Conservation (phyloP, 2,797 vertebrate species). For the Hypotaenidia okinawae region DNA sequence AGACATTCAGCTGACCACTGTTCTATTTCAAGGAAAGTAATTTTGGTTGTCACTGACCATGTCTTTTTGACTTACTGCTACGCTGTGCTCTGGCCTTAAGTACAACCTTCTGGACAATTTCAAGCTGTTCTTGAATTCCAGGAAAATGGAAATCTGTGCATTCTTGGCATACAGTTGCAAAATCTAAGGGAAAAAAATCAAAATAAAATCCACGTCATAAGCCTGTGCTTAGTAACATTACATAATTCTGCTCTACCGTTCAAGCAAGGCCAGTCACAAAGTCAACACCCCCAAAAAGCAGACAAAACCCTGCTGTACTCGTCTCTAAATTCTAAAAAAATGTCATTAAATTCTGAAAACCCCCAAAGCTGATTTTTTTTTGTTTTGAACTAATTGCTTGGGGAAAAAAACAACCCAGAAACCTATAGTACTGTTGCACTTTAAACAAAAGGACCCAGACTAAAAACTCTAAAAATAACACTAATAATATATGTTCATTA, state of each 20-base stretch:
- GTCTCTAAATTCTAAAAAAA: neutral
- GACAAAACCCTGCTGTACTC: neutral
- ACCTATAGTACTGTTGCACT: neutral
- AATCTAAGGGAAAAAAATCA: conserved; percentile 79
- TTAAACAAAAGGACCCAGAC: neutral
- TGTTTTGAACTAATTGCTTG: neutral
- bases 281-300: neutral
- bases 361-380: no score
- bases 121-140: conserved; percentile 91
- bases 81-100: conserved; percentile 92
- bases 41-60: conserved; percentile 79
- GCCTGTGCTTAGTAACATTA: neutral
- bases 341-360: no score
- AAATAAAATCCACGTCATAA: neutral
- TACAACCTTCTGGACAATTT: conserved; percentile 93
- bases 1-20: neutral
- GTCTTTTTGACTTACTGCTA: conserved; percentile 87
- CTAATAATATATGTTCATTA: neutral
- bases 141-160: conserved; percentile 97
- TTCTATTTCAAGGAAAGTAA: conserved; percentile 52
- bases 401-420: no score
- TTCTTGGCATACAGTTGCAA: conserved; percentile 94
- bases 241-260: neutral
- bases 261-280: neutral
- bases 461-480: neutral